phyloP scores from a whole-genome alignment of 2,888 invertebrate species.

The Plagiodera versicolora region DNA sequence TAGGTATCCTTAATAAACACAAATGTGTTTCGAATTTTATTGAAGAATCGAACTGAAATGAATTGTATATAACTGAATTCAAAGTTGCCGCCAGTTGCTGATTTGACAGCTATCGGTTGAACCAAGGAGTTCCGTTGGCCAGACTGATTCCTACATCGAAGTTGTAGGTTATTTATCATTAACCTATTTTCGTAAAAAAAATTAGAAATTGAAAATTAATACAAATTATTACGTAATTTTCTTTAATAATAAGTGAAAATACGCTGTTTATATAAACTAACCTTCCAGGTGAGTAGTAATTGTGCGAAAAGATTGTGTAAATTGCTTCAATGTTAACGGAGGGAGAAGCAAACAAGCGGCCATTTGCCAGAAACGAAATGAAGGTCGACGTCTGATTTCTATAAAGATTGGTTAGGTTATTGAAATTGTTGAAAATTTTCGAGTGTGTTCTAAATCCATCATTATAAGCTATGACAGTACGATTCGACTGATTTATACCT shows the following conservation, averaged over 20 bases:
- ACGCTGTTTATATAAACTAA: conserved; percentile 10
- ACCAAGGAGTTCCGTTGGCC: no score
- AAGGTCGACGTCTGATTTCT: conserved; percentile 52
- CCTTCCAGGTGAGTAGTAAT: conserved; percentile 2
- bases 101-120: no score
- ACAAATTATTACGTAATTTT: conserved; percentile 11
- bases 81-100: conserved; percentile 40
- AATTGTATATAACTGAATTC: no score
- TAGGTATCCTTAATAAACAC: no score
- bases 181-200: conserved; percentile 49
- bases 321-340: conserved; percentile 12
- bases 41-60: no score
- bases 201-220: conserved; percentile 24
- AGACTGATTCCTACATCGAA: no score
- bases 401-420: conserved; percentile 56
- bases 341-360: conserved; percentile 40
- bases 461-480: conserved; percentile 11
- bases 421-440: conserved; percentile 44
- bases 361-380: conserved; percentile 46
- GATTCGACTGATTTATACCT: conserved; percentile 8
- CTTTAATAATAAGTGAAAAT: conserved; percentile 1
- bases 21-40: no score
- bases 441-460: conserved; percentile 44
- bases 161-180: conserved; percentile 52
- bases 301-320: conserved; percentile 7